Evolutionary conservation across 2,797 vertebrate species (phyloP).

Genomic region (Myotis daubentonii): DNA sequence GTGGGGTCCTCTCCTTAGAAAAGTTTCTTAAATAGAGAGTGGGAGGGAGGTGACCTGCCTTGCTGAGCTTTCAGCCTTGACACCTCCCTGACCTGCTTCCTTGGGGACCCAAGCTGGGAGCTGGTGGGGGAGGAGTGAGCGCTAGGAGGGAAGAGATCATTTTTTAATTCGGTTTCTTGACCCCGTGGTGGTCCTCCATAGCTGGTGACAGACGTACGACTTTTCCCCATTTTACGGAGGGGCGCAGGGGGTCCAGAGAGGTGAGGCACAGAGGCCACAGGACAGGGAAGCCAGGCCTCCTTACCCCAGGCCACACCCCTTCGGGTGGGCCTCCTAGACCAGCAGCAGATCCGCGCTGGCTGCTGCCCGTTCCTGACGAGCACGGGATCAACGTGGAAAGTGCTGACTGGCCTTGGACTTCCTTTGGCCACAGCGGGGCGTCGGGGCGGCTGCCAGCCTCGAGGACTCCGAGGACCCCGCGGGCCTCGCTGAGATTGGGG

Average conservation of each 20-base stretch:
- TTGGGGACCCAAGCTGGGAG: background rate
- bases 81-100: background rate
- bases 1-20: background rate
- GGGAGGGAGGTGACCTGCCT: too few species aligned
- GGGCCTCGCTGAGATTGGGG: background rate
- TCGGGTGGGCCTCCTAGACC: background rate
- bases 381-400: constrained; percentile 36
- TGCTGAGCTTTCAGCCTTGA: background rate
- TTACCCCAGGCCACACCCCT: background rate
- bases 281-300: background rate
- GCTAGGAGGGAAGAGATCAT: background rate
- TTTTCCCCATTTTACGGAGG: background rate
- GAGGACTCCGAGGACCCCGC: background rate
- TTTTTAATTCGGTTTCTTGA: background rate
- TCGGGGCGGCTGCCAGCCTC: background rate
- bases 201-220: background rate
- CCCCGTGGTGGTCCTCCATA: background rate
- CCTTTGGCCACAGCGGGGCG: background rate
- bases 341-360: background rate
- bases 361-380: background rate
- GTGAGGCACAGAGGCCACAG: background rate
- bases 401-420: constrained; percentile 58
- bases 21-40: background rate
- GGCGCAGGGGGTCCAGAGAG: background rate
- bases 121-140: too few species aligned